These are phyloP conservation scores for Yponomeuta cagnagella DNA, from an alignment of 2,888 invertebrate genomes.

Conservation along the genomic window DNA sequence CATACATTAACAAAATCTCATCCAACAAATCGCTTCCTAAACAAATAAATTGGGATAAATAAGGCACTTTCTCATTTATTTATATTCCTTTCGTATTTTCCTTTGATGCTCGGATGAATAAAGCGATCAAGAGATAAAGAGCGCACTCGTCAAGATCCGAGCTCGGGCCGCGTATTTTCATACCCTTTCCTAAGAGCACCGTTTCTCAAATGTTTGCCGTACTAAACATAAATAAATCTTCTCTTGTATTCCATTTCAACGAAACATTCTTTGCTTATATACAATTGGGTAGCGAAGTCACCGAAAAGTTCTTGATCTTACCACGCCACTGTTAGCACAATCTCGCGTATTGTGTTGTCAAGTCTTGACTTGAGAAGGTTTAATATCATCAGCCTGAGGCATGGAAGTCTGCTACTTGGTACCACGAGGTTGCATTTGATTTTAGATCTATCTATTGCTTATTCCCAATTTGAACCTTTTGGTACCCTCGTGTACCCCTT, in stretches of 20 bases:
- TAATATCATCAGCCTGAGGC: background rate
- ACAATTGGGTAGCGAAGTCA: background rate
- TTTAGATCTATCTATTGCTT: background rate
- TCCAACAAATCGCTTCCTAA: slow-evolving; percentile 38
- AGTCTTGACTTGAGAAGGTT: background rate
- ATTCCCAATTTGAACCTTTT: background rate
- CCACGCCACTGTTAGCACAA: background rate
- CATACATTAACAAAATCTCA: background rate
- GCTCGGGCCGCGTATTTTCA: slow-evolving; percentile 36
- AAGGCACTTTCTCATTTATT: slow-evolving; percentile 53
- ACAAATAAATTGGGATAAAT: slow-evolving; percentile 52
- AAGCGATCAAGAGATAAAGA: slow-evolving; percentile 68
- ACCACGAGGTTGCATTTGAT: background rate
- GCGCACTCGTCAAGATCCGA: slow-evolving; percentile 45
- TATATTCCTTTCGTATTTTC: slow-evolving; percentile 56
- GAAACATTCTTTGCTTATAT: background rate
- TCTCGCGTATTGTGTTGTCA: background rate
- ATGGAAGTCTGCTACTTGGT: background rate
- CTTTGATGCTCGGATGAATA: slow-evolving; percentile 68
- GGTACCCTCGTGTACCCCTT: background rate
- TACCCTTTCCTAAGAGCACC: slow-evolving; percentile 6
- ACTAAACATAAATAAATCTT: background rate
- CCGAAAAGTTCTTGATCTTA: background rate
- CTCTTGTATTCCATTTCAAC: background rate
- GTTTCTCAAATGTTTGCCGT: background rate